These are phyloP conservation scores for Cephus spinipes DNA, from an alignment of 2,888 invertebrate species.

Conservation along the genomic window DNA sequence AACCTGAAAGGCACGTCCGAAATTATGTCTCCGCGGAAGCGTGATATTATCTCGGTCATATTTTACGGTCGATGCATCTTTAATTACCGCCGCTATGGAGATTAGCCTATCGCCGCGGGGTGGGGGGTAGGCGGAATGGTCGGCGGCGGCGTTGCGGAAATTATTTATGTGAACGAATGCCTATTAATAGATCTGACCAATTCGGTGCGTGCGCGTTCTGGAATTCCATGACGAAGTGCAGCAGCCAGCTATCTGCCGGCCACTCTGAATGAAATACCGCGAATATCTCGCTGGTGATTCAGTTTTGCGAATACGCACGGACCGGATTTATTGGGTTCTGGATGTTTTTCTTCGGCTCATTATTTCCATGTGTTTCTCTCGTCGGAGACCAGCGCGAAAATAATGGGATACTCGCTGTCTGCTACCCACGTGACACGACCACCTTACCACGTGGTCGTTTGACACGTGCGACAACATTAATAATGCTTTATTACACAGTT, in stretches of 20 bases:
- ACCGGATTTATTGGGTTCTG: not conserved
- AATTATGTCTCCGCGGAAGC: not conserved
- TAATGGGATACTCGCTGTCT: not conserved
- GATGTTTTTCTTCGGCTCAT: not conserved
- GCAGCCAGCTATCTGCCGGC: not conserved
- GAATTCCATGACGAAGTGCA: constrained; percentile 5
- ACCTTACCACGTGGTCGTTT: not conserved
- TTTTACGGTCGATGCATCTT: constrained; percentile 7
- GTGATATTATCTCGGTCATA: not conserved
- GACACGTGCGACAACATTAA: not conserved
- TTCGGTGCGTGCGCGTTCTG: constrained; percentile 2
- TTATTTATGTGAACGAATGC: constrained; percentile 1
- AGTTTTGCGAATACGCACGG: not conserved
- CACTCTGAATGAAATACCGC: constrained; percentile 8
- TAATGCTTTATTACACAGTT: not conserved
- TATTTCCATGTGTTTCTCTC: not conserved
- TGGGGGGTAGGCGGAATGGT: too few relatives aligned
- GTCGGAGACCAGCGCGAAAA: not conserved
- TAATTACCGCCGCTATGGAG: constrained; percentile 1
- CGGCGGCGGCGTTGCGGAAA: not conserved
- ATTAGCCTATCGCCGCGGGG: not conserved
- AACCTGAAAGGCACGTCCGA: too few relatives aligned
- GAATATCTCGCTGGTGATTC: not conserved
- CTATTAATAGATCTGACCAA: constrained; percentile 9
- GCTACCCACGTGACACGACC: not conserved